Evolutionary conservation across 2,113 vertebrate species (phyloP), one percentile per base, ranked within the genome.

Genomic region (Aleadryas rufinucha): DNA sequence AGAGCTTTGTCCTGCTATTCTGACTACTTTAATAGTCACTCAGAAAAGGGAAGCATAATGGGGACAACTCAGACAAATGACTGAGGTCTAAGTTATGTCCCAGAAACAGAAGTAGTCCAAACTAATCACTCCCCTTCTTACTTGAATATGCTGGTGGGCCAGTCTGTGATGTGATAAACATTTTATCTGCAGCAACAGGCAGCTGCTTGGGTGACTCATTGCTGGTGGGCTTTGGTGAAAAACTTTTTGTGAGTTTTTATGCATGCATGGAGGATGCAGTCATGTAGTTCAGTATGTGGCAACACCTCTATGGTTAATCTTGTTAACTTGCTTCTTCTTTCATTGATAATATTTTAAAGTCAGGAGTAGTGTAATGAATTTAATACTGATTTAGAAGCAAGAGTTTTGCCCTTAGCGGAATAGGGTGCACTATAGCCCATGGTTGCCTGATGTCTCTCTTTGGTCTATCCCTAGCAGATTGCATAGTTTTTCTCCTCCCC

Each of bases 191-290:
- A 79, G 44, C 45, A 57, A 28, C 16, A 57, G 65, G 37, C 30
- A 83, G 44, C 47, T 93, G 22, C 52, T 61, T 80, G n/a, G 15
- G 45, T 56, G 35, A 66, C 41, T 45, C 27, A 37, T 82, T 1
- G 10, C 27, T 71, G 53, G 37, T 18, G 26, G 60, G 22, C 70
- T 83, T 83, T 3, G 8, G 13, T 52, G 54, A 71, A 84, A 70
- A 81, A 5, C 30, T 28, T 60, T 31, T 10, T 31, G 35, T 63
- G 47, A 42, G 26, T 24, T 70, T 91, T 93, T 66, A 33, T 37
- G n/a, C 16, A 4, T 28, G 7, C 3, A 0, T 59, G 18, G 53
- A 77, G 68, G 66, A 57, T 0, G 0, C 22, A 50, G 44, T 53
- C 39, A 5, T 22, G 41, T 56, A 60, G 27, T 61, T 93, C 35